A percentile compares a stretch with the other conserved stretches of the same genome.
Conservation (phyloP, 2,113 vertebrate species). For the Tupaia tana region DNA sequence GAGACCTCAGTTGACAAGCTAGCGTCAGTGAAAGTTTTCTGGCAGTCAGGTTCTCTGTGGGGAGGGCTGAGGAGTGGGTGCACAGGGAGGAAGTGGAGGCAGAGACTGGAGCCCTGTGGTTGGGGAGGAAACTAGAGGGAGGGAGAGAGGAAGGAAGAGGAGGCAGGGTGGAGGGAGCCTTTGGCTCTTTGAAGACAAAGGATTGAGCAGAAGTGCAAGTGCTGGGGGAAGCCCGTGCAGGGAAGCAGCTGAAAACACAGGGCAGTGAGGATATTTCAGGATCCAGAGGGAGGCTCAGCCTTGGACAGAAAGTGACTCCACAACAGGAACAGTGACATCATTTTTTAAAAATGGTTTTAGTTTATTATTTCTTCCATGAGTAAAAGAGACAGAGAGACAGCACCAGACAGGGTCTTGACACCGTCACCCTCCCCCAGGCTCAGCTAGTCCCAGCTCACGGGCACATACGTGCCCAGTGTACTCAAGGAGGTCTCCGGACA, state of each 20-base stretch:
- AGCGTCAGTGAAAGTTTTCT: not conserved
- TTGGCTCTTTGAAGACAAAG: not conserved
- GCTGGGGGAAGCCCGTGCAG: not conserved
- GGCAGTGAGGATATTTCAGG: not conserved
- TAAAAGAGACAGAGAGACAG: no score
- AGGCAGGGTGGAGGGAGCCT: not conserved
- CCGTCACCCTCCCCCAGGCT: no score
- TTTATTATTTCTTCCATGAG: no score
- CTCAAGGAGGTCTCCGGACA: no score
- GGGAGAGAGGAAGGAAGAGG: accelerated
- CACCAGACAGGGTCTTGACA: no score
- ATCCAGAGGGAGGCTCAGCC: not conserved
- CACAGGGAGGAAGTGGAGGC: not conserved
- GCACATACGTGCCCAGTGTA: no score
- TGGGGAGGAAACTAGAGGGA: not conserved
- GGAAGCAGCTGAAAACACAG: not conserved
- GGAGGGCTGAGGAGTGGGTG: not conserved
- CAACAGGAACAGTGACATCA: not conserved
- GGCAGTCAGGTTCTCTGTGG: not conserved
- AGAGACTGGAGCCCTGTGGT: not conserved
- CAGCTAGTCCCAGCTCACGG: no score
- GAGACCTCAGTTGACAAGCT: not conserved
- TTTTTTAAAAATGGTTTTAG: no score
- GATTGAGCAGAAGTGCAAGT: accelerated
- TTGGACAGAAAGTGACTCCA: not conserved